Conservation (phyloP, 2,888 invertebrate species). For the Cyrtodaria siliqua region DNA sequence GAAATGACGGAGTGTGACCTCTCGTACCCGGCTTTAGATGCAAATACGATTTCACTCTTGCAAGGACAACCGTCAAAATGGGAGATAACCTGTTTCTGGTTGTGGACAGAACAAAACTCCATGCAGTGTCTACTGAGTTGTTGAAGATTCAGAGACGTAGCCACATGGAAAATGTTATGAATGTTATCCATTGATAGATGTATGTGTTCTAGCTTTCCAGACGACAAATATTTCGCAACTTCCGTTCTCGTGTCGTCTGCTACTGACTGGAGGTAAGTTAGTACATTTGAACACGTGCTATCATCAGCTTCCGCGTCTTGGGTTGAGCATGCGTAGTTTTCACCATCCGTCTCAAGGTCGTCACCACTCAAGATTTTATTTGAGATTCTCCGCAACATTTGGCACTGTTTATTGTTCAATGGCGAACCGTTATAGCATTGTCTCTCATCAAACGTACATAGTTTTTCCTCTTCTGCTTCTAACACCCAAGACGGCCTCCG, state of each 20-base stretch:
- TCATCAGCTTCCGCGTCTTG: not conserved
- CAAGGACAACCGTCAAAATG: conserved; percentile 41
- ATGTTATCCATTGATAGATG: conserved; percentile 33
- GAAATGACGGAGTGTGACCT: conserved; percentile 43
- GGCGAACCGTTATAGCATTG: not conserved
- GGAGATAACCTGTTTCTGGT: conserved; percentile 19
- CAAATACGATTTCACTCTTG: conserved; percentile 14
- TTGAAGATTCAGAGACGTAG: conserved; percentile 34
- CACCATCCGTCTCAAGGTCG: conserved; percentile 6
- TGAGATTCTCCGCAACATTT: conserved; percentile 12
- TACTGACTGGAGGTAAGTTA: conserved; percentile 36
- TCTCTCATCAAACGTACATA: not conserved
- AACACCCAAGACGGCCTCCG: no score
- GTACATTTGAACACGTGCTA: conserved; percentile 3
- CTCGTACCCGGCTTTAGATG: conserved; percentile 34
- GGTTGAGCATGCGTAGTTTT: not conserved
- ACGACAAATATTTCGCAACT: conserved; percentile 51
- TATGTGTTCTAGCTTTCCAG: conserved; percentile 40
- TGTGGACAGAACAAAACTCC: conserved; percentile 22
- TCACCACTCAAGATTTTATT: conserved; percentile 7
- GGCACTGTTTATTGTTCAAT: conserved; percentile 2
- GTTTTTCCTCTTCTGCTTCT: no score
- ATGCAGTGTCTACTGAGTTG: conserved; percentile 46
- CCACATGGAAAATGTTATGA: conserved; percentile 54
- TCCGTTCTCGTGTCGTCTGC: conserved; percentile 28